These are phyloP conservation scores for Elmis aenea DNA, from an alignment of 2,888 invertebrate species.

Conservation along the genomic window DNA sequence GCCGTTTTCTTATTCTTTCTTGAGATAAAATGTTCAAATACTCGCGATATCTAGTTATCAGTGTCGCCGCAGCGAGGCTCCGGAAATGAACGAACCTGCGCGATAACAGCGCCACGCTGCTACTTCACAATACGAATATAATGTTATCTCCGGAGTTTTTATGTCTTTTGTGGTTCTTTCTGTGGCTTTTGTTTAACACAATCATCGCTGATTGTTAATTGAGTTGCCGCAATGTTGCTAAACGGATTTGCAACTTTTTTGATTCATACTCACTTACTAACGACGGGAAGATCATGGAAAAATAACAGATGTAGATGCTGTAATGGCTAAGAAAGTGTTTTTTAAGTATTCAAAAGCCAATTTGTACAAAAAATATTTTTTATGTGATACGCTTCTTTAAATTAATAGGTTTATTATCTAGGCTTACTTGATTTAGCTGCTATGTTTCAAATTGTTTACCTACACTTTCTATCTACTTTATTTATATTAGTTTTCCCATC, in stretches of 20 bases:
- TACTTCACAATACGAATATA: slow-evolving; percentile 41
- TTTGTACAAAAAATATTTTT: too few species aligned
- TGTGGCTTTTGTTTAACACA: slow-evolving; percentile 40
- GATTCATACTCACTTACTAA: slow-evolving; percentile 14
- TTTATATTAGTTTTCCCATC: too few species aligned
- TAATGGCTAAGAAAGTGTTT: too few species aligned
- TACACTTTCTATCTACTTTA: too few species aligned
- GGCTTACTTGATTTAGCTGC: too few species aligned
- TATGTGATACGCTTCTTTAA: too few species aligned
- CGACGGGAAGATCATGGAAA: too few species aligned
- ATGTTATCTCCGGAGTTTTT: slow-evolving; percentile 44
- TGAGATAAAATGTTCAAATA: slow-evolving; percentile 48
- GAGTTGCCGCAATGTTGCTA: slow-evolving; percentile 41
- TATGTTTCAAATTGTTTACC: too few species aligned
- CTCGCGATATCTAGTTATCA: slow-evolving; percentile 49
- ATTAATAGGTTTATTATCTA: too few species aligned
- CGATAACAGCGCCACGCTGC: slow-evolving; percentile 43
- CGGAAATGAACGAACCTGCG: slow-evolving; percentile 49
- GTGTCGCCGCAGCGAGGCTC: slow-evolving; percentile 45
- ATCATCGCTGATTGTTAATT: slow-evolving; percentile 45
- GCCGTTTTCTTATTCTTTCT: slow-evolving; percentile 51
- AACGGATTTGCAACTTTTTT: slow-evolving; percentile 39
- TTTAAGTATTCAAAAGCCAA: too few species aligned
- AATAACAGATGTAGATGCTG: too few species aligned
- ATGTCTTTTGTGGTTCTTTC: slow-evolving; percentile 43